Percentiles rank a stretch among this genome's conserved stretches.
phyloP scores from a whole-genome alignment of 2,113 vertebrate genomes.

The Chrysochloris asiatica region DNA sequence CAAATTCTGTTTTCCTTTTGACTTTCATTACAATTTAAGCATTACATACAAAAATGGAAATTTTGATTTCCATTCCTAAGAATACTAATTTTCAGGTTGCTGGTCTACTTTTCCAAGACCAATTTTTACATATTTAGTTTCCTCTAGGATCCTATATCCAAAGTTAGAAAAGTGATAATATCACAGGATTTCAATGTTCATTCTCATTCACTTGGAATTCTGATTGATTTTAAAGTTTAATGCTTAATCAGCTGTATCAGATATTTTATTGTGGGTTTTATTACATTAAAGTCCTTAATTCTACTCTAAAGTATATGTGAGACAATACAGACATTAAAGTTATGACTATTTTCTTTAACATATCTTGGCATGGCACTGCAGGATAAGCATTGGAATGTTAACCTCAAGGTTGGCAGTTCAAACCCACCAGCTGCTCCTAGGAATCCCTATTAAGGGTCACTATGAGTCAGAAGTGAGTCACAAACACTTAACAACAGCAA shows the following conservation, averaged over 20 bases:
- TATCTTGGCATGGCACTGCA: too few relatives aligned
- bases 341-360: neutral
- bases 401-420: too few relatives aligned
- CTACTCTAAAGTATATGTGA: neutral
- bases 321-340: conserved; percentile 3
- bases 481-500: too few relatives aligned
- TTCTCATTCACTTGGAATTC: conserved; percentile 37
- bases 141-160: conserved; percentile 14
- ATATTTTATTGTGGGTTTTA: conserved; percentile 42
- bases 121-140: conserved; percentile 42
- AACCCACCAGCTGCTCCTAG: too few relatives aligned
- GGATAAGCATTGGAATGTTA: too few relatives aligned
- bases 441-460: too few relatives aligned
- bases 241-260: conserved; percentile 21
- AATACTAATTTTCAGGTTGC: conserved; percentile 38
- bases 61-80: conserved; percentile 15
- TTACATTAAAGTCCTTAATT: conserved; percentile 20
- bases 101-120: conserved; percentile 24
- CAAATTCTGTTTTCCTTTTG: conserved; percentile 41
- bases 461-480: too few relatives aligned
- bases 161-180: conserved; percentile 45
- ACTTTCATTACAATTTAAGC: conserved; percentile 46
- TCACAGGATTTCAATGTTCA: conserved; percentile 29
- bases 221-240: conserved; percentile 46
- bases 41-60: neutral